Conservation (phyloP, 2,113 vertebrate genomes). For the Gambusia affinis region DNA sequence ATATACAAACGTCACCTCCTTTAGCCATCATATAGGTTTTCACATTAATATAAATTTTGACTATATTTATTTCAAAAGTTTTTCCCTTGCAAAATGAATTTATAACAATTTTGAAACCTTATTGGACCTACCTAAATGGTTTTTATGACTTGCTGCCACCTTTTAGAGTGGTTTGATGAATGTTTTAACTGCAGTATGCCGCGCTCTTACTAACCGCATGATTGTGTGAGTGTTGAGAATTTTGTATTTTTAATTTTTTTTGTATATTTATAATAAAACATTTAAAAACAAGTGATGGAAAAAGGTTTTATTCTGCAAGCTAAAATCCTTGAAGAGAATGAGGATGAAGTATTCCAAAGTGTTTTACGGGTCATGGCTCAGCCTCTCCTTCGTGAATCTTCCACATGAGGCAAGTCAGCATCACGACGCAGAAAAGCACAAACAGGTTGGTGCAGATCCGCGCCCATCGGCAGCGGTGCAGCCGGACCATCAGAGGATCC, state of each 20-base stretch:
- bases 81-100: conserved; percentile 19
- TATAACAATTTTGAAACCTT: conserved; percentile 26
- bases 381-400: conserved; percentile 25
- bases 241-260: conserved; percentile 29
- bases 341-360: not conserved
- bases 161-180: conserved; percentile 53
- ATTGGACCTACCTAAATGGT: conserved; percentile 33
- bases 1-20: conserved; percentile 51
- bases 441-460: conserved; percentile 74
- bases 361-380: conserved; percentile 2
- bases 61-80: conserved; percentile 57
- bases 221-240: conserved; percentile 64
- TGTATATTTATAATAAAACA: conserved; percentile 78
- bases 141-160: conserved; percentile 48
- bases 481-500: conserved; percentile 63
- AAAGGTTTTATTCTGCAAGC: conserved; percentile 12
- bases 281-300: not conserved
- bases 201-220: conserved; percentile 68
- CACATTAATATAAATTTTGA: conserved; percentile 57
- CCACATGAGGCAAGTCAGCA: conserved; percentile 65
- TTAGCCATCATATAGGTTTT: conserved; percentile 33
- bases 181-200: conserved; percentile 59
- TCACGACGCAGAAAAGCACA: conserved; percentile 71
- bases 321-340: not conserved
- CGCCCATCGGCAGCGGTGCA: conserved; percentile 70